Base-by-base conservation (phyloP, 2,113 vertebrate species). In the Vidua macroura region DNA sequence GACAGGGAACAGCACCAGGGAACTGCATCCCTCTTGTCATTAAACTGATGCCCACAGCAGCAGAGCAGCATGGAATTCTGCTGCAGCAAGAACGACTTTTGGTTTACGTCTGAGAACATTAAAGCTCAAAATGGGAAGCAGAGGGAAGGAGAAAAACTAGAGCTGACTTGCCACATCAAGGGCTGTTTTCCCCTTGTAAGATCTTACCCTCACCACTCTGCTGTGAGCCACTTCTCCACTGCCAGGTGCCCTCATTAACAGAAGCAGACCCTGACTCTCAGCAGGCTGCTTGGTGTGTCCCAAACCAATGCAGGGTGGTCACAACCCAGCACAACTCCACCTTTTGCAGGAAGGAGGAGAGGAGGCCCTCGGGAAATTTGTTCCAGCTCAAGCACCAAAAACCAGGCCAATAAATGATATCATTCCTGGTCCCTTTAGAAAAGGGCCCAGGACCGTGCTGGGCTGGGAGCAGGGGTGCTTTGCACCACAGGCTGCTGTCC, bases 201-300 rank as follows among this genome's bases (percentile, higher is more conserved):
- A 46, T 10, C 46, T 28, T 60, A 11, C 60, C 18, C 63, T 55
- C 56, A 20, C 31, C 39, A 25, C 24, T n/a, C 35, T 9, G 3
- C 51, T 12, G 3, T 15, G 41, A 70, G 48, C 43, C 39, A 63
- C 52, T 11, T 48, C 6, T 12, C 63, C 43, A 35, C 37, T 60
- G 17, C 13, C 52, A 33, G 0, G 0, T 46, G 55, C 9, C 18
- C 63, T 79, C 9, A 1, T 39, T 22, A 64, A 35, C 51, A 3
- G 27, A 59, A 27, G 4, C 27, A 68, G 41, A 37, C 7, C 12
- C 9, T 27, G 33, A 19, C 81, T 51, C n/a, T 53, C 49, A 73
- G 58, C 37, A 63, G 27, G 37, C 27, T 87, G 59, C 35, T 28
- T 3, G 2, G 23, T 43, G 31, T 5, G 5, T 39, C 55, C 56